Conservation (phyloP, 2,888 invertebrate genomes). For the Acanthoscelides obtectus region DNA sequence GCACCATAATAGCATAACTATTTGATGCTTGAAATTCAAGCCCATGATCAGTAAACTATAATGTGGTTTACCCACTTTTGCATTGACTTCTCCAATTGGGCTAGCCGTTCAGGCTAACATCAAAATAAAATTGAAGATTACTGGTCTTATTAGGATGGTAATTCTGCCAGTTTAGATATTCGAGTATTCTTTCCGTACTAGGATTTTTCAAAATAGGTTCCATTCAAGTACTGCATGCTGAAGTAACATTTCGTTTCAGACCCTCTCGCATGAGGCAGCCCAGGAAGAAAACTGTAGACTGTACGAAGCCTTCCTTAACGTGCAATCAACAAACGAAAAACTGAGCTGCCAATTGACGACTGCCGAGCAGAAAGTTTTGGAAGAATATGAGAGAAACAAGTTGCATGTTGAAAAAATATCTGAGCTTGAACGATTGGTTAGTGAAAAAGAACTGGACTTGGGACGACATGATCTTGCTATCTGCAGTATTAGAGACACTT, state of each 20-base stretch:
- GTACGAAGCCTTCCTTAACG: constrained; percentile 27
- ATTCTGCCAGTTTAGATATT: too few relatives aligned
- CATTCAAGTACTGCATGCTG: background rate
- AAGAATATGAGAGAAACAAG: constrained; percentile 33
- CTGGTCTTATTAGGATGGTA: too few relatives aligned
- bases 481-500: constrained; percentile 42
- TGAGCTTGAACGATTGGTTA: constrained; percentile 35
- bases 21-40: too few relatives aligned
- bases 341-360: constrained; percentile 28
- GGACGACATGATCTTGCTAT: constrained; percentile 31
- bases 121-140: too few relatives aligned
- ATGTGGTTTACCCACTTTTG: too few relatives aligned
- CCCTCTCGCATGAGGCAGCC: constrained; percentile 31
- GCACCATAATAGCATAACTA: too few relatives aligned
- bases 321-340: constrained; percentile 30
- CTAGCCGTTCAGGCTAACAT: too few relatives aligned
- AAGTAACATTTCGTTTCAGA: constrained; percentile 27
- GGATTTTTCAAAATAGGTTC: too few relatives aligned
- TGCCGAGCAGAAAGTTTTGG: constrained; percentile 29
- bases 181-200: too few relatives aligned
- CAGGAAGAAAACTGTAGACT: constrained; percentile 31
- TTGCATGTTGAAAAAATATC: constrained; percentile 34
- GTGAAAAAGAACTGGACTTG: constrained; percentile 33
- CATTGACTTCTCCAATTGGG: too few relatives aligned
- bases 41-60: too few relatives aligned